Evolutionary conservation across 2,797 vertebrate species (phyloP), one percentile per base, ranked within the genome.

Genomic region (Erithacus rubecula): DNA sequence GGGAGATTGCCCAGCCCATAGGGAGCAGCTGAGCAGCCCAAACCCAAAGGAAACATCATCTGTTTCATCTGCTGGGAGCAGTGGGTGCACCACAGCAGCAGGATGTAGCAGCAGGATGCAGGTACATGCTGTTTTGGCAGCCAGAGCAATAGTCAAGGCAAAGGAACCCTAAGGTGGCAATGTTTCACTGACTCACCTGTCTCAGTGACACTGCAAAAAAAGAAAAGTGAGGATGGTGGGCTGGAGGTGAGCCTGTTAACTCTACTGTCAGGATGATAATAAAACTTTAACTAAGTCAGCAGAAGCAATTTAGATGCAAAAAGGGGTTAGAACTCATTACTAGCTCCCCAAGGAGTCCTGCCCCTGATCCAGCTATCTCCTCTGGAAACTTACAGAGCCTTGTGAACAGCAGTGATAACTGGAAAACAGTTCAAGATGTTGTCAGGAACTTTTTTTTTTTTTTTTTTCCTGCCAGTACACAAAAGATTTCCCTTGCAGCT

Each of bases 241-340:
- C 70, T 65, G 78, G 68, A 77, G 87, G 68, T 84, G 63, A 71
- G 68, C 34, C 82, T 83, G 37, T 43, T 91, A 68, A 14, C 46
- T 79, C 43, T 56, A 4, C 75, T 60, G 44, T 83, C 56, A 60
- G 44, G 56, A 53, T 2, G 3, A 43, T 60, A 85, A 92, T 78
- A 70, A 93, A 82, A 71, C 37, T 89, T 70, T 6, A 84, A 52
- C 49, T 39, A 79, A 96, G 63, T 84, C 69, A 83, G 79, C 49
- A 95, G 72, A 68, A 89, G 60, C 24, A 46, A 60, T 91, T 91
- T 78, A 71, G 71, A 89, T 75, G 32, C 55, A 81, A 75, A 75
- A 91, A 83, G 37, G 15, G n/a, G 32, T 87, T 83, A 81, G 24
- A 93, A 24, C 60, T 84, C 78, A 52, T 82, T 92, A 39, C 24